Conservation (phyloP, 1,140 invertebrate species). For the Thalassaphorura encarpata region DNA sequence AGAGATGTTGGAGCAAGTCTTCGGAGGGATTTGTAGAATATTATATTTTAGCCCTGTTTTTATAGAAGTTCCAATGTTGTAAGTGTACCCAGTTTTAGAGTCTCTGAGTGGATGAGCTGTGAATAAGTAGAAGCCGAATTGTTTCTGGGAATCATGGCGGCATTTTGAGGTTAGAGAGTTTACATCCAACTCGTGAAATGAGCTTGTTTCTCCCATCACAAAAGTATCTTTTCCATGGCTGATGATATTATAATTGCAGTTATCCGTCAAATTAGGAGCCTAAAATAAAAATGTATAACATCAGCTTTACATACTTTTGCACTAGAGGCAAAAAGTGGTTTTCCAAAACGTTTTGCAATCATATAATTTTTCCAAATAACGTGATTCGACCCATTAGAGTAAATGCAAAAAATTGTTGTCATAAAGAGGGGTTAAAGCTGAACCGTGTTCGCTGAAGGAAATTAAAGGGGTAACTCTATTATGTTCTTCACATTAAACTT, state of each 20-base stretch:
- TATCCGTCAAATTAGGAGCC: slow-evolving; percentile 40
- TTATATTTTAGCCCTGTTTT: slow-evolving; percentile 27
- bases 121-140: slow-evolving; percentile 17
- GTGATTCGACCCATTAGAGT: neutral
- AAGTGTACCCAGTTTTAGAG: slow-evolving; percentile 15
- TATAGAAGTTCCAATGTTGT: slow-evolving; percentile 25
- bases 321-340: no score
- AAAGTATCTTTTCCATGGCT: slow-evolving; percentile 38
- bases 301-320: no score
- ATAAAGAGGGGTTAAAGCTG: neutral
- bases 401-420: neutral
- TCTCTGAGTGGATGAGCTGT: slow-evolving; percentile 4
- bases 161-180: slow-evolving; percentile 4
- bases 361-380: neutral
- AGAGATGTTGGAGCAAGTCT: slow-evolving; percentile 1
- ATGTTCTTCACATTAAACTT: neutral
- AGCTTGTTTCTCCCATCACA: slow-evolving; percentile 30
- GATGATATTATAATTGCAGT: slow-evolving; percentile 37
- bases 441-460: neutral
- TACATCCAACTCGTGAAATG: slow-evolving; percentile 14
- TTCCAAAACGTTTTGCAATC: no score
- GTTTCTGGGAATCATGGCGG: slow-evolving; percentile 12
- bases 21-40: slow-evolving; percentile 25
- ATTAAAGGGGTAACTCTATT: neutral
- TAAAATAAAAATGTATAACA: slow-evolving; percentile 21